Percentiles rank a stretch among this genome's conserved stretches.
Evolutionary conservation across 2,888 invertebrate genomes (phyloP).

Genomic region (Petrophora chlorosata): DNA sequence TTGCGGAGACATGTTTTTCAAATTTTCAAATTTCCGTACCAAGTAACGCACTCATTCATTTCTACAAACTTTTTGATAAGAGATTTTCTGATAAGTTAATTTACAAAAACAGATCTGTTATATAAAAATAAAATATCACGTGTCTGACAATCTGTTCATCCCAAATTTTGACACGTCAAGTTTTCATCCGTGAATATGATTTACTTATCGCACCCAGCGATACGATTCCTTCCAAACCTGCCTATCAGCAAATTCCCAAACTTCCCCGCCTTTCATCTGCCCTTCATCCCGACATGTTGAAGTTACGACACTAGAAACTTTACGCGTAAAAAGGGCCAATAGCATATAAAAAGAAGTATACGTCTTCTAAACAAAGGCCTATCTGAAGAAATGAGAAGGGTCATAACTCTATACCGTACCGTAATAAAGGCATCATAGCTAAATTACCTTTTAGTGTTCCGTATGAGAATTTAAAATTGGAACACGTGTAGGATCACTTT

Average conservation of each 20-base stretch:
- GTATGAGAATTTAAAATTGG: too few relatives aligned
- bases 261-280: conserved; percentile 15
- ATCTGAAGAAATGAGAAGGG: conserved; percentile 53
- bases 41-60: too few relatives aligned
- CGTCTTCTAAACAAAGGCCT: conserved; percentile 52
- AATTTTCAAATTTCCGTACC: too few relatives aligned
- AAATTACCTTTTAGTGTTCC: conserved; percentile 61
- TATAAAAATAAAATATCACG: too few relatives aligned
- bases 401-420: conserved; percentile 57
- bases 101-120: too few relatives aligned
- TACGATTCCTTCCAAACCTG: neutral
- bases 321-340: conserved; percentile 36
- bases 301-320: conserved; percentile 39
- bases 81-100: too few relatives aligned
- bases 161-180: too few relatives aligned
- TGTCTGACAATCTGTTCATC: too few relatives aligned
- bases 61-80: too few relatives aligned
- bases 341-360: conserved; percentile 38
- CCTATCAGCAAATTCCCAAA: conserved; percentile 24
- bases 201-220: conserved; percentile 13
- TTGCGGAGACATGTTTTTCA: too few relatives aligned
- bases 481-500: too few relatives aligned
- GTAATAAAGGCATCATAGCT: conserved; percentile 62
- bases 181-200: conserved; percentile 5
- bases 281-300: conserved; percentile 33